Conservation (phyloP, 1,140 invertebrate species). For the Trichonephila clavipes region DNA sequence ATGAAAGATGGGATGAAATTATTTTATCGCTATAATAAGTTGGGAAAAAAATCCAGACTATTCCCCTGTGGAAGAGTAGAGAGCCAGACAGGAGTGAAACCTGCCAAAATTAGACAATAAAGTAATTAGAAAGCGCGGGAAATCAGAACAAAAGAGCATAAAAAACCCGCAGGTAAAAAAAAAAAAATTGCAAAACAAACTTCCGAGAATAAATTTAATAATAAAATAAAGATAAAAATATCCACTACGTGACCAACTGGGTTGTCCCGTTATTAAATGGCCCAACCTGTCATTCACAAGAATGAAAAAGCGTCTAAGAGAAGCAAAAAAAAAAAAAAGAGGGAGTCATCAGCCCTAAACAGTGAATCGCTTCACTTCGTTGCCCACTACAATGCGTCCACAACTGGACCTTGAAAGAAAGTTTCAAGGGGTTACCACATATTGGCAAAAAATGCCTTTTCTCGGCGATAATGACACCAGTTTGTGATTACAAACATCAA, state of each 20-base stretch:
- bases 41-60: too few species aligned
- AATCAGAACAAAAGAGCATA: conserved; percentile 14
- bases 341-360: conserved; percentile 48
- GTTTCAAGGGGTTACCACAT: conserved; percentile 41
- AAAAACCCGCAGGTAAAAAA: background rate
- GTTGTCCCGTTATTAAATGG: conserved; percentile 74
- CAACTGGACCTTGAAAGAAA: conserved; percentile 70
- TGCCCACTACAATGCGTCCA: conserved; percentile 44
- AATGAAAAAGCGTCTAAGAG: conserved; percentile 28
- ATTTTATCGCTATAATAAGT: too few species aligned
- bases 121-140: conserved; percentile 55
- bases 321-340: background rate
- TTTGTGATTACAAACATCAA: background rate
- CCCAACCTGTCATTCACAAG: conserved; percentile 60
- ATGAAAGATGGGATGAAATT: too few species aligned
- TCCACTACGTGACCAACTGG: conserved; percentile 61
- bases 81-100: background rate
- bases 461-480: background rate
- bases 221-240: conserved; percentile 35
- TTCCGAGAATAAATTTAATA: conserved; percentile 70
- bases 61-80: too few species aligned
- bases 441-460: conserved; percentile 14
- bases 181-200: conserved; percentile 52
- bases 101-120: background rate
- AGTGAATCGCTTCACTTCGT: conserved; percentile 55